phyloP scores from a whole-genome alignment of 2,113 vertebrate species.

The Gasterosteus nipponicus region DNA sequence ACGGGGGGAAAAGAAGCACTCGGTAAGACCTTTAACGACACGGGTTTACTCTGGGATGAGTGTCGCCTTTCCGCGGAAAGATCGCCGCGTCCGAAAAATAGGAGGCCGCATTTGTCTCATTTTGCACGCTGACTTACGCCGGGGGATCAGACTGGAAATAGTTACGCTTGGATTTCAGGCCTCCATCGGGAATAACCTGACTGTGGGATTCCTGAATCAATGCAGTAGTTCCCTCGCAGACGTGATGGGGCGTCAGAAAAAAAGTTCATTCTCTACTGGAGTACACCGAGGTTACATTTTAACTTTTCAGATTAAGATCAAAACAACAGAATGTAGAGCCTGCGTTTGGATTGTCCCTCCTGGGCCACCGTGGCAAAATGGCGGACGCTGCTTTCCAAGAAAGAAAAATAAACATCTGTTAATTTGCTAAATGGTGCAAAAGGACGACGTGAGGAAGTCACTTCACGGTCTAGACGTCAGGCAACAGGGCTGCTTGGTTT shows the following conservation, averaged over 20 bases:
- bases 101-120: constrained; percentile 78
- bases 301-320: not conserved
- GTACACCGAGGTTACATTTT: too few species aligned
- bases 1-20: constrained; percentile 78
- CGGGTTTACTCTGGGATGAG: constrained; percentile 81
- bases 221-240: constrained; percentile 34
- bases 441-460: too few species aligned
- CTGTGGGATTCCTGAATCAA: constrained; percentile 20
- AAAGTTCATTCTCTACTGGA: too few species aligned
- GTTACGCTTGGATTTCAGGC: constrained; percentile 80
- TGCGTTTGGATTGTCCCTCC: too few species aligned
- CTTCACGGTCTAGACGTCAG: not conserved
- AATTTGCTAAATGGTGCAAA: too few species aligned
- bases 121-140: constrained; percentile 80
- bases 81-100: constrained; percentile 76
- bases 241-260: not conserved
- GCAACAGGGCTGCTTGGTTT: too few species aligned
- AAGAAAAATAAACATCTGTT: too few species aligned
- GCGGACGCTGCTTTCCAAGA: too few species aligned
- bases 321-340: too few species aligned
- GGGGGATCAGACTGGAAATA: constrained; percentile 78
- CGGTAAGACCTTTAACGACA: constrained; percentile 80
- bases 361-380: too few species aligned
- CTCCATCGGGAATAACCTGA: constrained; percentile 48
- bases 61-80: constrained; percentile 81